Percentiles rank a stretch among this genome's conserved stretches.
These are phyloP conservation scores for Taxidea taxus DNA, from an alignment of 2,113 vertebrate species.

Conservation along the genomic window DNA sequence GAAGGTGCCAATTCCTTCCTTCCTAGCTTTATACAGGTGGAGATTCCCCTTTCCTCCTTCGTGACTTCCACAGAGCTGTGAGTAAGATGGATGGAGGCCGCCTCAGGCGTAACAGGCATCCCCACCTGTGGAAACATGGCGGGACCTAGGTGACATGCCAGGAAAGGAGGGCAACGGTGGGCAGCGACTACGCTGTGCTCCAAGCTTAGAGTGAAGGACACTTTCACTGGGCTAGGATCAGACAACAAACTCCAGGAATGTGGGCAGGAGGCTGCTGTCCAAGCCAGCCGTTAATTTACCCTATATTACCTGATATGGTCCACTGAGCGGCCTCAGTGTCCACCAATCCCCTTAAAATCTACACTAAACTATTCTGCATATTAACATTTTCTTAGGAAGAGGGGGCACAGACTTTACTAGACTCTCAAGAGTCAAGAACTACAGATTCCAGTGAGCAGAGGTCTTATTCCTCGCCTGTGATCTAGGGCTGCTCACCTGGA, in stretches of 20 bases:
- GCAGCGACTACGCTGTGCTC: not conserved
- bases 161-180: not conserved
- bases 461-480: not conserved
- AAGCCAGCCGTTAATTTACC: not conserved
- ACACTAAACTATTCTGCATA: not conserved
- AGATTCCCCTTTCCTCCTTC: not conserved
- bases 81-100: not conserved
- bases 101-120: not conserved
- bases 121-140: not conserved
- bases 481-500: not conserved
- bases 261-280: not conserved
- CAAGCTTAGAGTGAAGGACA: not conserved
- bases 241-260: not conserved
- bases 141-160: not conserved
- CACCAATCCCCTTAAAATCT: not conserved
- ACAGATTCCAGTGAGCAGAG: not conserved
- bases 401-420: not conserved
- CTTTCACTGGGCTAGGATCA: not conserved
- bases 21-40: not conserved
- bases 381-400: not conserved
- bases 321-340: not conserved
- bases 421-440: not conserved
- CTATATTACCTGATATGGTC: not conserved
- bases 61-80: not conserved
- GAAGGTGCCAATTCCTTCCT: not conserved